Base-by-base conservation (phyloP, 2,113 vertebrate species). In the Centropus unirufus region DNA sequence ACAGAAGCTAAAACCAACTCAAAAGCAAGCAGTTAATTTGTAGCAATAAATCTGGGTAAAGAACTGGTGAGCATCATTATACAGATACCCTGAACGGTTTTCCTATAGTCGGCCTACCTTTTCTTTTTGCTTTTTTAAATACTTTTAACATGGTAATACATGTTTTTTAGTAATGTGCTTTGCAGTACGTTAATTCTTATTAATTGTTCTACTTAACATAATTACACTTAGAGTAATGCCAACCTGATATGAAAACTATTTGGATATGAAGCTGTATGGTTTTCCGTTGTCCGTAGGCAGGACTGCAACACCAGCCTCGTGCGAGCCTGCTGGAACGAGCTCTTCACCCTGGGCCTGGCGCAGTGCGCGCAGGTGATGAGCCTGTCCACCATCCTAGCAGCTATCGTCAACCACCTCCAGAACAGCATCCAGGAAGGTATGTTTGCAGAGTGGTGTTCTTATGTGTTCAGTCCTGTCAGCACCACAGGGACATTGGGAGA, bases 361-460 rank as follows among this genome's bases (percentile, higher is more conserved):
- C 99, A 99, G 97, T 99, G 99, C 47, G 98, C 99, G 30, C 99
- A 99, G 79, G 98, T 99, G 96, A 99, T 99, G 99, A 99, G 98
- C 76, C 98, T 99, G 55, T 99, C 99, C 6, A 99, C 99, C 51
- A 99, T 99, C 96, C 97, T 99, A 22, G 98, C 99, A 4, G 99
- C 99, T 47, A 99, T 99, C 80, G 98, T 99, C 96, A 99, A 99
- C 97, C 99, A 99, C 76, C 98, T 99, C 40, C 99, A 99, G 95
- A 99, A 98, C 96, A 99, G 98, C 98, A 98, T 99, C 87, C 99
- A 99, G 95, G 99, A 99, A 97, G 99, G 99, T 99, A 98, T 9
- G 98, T 89, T 32, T 34, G 49, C 36, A 17, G 5, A 15, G 2
- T n/a, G 39, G 54, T 12, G 17, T 76, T 68, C 54, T 66, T 36